Evolutionary conservation across 2,113 vertebrate genomes (phyloP), one percentile per base, ranked within the genome.

Genomic region (Platichthys stellatus): DNA sequence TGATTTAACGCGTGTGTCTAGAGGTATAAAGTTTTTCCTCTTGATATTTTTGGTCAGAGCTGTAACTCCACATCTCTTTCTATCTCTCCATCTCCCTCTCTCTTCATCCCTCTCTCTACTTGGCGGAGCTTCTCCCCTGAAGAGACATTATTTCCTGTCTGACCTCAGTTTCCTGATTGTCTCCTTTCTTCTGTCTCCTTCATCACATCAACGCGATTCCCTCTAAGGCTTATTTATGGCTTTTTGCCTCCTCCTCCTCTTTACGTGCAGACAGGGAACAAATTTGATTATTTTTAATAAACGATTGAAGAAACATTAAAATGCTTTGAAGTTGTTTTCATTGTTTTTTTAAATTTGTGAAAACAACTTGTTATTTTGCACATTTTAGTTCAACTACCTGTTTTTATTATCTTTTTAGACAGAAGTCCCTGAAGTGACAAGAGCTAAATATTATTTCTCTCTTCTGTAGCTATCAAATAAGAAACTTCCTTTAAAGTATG

Each of bases 91-190:
- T 64, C 1, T 72, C 60, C 18, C 17, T 47, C 31, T 26, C 14
- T 47, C 43, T 17, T 60, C 24, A 40, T 68, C 51, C 13, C 6
- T 76, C 64, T 63, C 47, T 76, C 40, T 78, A 69, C 64, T 40
- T 81, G 69, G 26, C 54, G 24, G 12, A 76, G 58, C 59, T 26
- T 77, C 64, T 35, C 40, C 53, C 26, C 56, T 54, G 35, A 63
- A 53, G 73, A 76, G 43, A 75, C 14, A 75, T 54, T 2, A 15
- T 63, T 84, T 84, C 69, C 81, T 79, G 58, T 80, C 26, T 69
- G 64, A 79, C 69, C 31, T 49, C 10, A 9, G 9, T 43, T 63
- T 71, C 24, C 47, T 53, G 31, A 6, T 58, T 51, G 49, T 47
- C 59, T 28, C 3, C 65, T 12, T 17, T 17, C 24, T 1, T 60